Evolutionary conservation across 2,797 vertebrate genomes (phyloP).

Genomic region (Aeoliscus strigatus): DNA sequence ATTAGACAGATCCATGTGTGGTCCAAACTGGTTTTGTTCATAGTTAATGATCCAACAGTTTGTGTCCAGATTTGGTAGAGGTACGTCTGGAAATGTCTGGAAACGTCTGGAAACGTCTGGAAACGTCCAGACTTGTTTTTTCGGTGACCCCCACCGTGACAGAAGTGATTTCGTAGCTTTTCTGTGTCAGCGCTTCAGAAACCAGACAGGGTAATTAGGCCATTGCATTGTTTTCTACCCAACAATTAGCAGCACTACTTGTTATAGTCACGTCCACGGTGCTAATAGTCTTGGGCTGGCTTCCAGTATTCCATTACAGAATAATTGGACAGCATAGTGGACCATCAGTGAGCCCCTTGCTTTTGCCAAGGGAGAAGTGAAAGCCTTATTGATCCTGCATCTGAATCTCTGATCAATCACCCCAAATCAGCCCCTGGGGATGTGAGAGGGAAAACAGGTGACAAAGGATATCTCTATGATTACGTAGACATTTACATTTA

Average conservation of each 20-base stretch:
- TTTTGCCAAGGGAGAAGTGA: constrained; percentile 67
- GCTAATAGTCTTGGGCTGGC: constrained; percentile 68
- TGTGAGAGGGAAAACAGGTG: constrained; percentile 49
- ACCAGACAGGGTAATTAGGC: constrained; percentile 39
- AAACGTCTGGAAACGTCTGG: too few relatives aligned
- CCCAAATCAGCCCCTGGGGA: constrained; percentile 69
- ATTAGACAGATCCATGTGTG: too few relatives aligned
- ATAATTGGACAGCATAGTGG: constrained; percentile 70
- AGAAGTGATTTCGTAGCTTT: constrained; percentile 26
- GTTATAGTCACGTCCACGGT: constrained; percentile 50
- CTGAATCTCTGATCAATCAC: constrained; percentile 72
- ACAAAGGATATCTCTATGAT: constrained; percentile 66
- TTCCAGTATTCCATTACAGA: constrained; percentile 70
- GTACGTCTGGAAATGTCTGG: too few relatives aligned
- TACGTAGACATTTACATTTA: constrained; percentile 57
- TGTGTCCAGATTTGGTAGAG: too few relatives aligned
- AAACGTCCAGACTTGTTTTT: too few relatives aligned
- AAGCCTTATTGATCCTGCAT: constrained; percentile 70
- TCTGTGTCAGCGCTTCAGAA: constrained; percentile 21
- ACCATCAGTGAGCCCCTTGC: constrained; percentile 57
- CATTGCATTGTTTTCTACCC: constrained; percentile 55
- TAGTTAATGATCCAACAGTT: too few relatives aligned
- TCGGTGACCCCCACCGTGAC: not conserved
- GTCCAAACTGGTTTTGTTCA: too few relatives aligned
- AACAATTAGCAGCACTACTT: constrained; percentile 63